phyloP scores from a whole-genome alignment of 2,888 invertebrate genomes.

The Pinctada fucata region DNA sequence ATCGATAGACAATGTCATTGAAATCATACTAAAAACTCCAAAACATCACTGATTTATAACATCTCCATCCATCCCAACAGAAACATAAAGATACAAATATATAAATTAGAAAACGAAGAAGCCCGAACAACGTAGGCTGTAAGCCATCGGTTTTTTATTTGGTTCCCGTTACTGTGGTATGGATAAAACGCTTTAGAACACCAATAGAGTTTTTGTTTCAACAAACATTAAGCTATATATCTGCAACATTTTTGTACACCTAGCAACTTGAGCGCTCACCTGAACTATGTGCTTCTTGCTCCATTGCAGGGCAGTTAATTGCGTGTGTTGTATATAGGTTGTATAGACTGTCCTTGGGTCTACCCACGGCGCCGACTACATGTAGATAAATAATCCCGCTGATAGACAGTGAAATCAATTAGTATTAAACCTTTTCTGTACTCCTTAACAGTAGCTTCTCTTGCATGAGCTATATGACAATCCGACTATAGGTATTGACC shows the following conservation, averaged over 20 bases:
- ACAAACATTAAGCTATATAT: not conserved
- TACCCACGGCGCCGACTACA: not conserved
- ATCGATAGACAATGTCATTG: too few relatives aligned
- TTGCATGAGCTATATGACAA: not conserved
- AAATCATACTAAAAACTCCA: too few relatives aligned
- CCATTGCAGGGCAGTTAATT: not conserved
- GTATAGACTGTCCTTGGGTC: not conserved
- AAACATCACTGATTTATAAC: too few relatives aligned
- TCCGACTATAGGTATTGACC: not conserved
- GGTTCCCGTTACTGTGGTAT: too few relatives aligned
- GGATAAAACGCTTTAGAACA: too few relatives aligned
- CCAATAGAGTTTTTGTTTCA: not conserved
- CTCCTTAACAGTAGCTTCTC: not conserved
- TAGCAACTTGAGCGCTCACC: slow-evolving; percentile 1
- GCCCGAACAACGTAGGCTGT: too few relatives aligned
- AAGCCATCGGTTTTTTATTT: too few relatives aligned
- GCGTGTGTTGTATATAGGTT: not conserved
- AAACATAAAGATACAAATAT: too few relatives aligned
- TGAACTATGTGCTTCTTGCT: not conserved
- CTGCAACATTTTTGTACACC: not conserved
- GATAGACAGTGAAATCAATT: not conserved
- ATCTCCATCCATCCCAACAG: too few relatives aligned
- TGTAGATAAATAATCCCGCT: not conserved
- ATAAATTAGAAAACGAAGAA: too few relatives aligned
- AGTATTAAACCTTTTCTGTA: not conserved